phyloP scores from a whole-genome alignment of 2,113 vertebrate species.

The Todiramphus saurophagus region DNA sequence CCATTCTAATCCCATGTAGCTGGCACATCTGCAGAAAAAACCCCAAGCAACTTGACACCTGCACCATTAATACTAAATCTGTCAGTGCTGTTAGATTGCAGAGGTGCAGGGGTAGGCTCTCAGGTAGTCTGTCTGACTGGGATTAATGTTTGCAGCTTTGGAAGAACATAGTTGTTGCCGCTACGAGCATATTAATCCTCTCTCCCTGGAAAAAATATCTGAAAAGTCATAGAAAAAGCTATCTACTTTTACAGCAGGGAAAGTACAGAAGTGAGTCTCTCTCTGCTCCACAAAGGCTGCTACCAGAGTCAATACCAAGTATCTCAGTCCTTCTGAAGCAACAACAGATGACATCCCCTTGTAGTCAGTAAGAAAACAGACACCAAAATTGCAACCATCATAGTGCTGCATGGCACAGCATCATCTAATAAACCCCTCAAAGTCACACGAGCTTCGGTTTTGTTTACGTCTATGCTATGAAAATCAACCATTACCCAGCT shows the following conservation, averaged over 20 bases:
- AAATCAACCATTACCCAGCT: not conserved
- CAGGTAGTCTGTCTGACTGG: not conserved
- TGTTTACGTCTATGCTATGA: not conserved
- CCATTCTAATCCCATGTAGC: not conserved
- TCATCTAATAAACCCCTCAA: not conserved
- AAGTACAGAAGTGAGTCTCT: not conserved
- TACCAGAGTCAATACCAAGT: not conserved
- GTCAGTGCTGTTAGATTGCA: not conserved
- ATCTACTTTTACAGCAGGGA: not conserved
- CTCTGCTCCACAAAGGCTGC: not conserved
- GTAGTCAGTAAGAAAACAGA: not conserved
- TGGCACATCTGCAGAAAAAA: not conserved
- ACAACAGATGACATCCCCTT: not conserved
- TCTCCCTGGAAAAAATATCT: not conserved
- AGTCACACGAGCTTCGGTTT: rapidly evolving
- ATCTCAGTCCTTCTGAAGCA: not conserved
- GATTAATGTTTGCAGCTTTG: not conserved
- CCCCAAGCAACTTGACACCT: not conserved
- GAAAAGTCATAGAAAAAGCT: not conserved
- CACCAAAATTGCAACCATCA: not conserved
- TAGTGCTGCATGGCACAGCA: not conserved
- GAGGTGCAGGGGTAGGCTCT: not conserved
- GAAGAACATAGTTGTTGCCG: not conserved
- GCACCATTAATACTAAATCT: not conserved
- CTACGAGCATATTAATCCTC: not conserved